phyloP scores from a whole-genome alignment of 2,888 invertebrate species.

The Caenorhabditis doughertyi region DNA sequence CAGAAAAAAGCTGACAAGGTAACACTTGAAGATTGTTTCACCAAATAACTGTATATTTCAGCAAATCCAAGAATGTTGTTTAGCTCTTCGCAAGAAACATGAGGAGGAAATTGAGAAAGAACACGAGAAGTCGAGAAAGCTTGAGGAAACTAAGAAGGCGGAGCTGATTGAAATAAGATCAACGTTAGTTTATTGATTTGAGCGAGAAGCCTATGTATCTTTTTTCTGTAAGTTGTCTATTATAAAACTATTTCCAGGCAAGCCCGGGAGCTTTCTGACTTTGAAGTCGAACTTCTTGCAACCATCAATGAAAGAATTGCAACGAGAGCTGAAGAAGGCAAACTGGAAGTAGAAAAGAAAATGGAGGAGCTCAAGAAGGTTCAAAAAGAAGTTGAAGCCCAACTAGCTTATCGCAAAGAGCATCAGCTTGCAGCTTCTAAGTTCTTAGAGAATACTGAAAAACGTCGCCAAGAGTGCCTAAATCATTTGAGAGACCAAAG shows the following conservation, averaged over 20 bases:
- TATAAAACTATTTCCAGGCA: neutral
- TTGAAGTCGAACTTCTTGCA: neutral
- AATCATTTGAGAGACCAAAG: conserved; percentile 6
- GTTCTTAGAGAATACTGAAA: conserved; percentile 12
- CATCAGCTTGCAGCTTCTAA: neutral
- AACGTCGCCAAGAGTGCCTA: conserved; percentile 2
- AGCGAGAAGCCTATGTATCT: no score
- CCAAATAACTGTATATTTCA: neutral
- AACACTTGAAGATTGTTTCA: neutral
- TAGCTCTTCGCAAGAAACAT: neutral
- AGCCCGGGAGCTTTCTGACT: neutral
- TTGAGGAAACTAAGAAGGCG: neutral
- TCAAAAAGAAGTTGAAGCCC: neutral
- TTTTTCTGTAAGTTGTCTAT: no score
- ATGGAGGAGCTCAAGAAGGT: neutral
- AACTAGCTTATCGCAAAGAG: neutral
- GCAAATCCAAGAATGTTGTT: neutral
- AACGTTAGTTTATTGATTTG: neutral
- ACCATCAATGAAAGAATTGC: neutral
- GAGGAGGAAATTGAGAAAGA: neutral
- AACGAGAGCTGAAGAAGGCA: neutral
- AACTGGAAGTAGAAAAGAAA: neutral
- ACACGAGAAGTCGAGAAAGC: neutral
- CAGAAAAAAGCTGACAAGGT: neutral
- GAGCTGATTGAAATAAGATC: neutral